Conservation (phyloP, 2,797 vertebrate genomes). For the Balearica regulorum region DNA sequence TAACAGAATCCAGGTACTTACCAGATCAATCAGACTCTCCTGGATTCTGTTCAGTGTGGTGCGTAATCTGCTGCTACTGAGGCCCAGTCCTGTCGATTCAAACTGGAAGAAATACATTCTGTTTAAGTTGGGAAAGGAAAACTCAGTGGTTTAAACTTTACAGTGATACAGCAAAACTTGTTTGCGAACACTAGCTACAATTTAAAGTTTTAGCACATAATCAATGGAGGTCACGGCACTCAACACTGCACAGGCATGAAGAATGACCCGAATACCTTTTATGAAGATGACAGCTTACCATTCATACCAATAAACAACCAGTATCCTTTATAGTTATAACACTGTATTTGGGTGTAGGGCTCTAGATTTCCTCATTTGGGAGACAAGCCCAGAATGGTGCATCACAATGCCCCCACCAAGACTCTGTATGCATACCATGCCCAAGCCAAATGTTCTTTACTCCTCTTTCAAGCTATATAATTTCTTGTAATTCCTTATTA, state of each 20-base stretch:
- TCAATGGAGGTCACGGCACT: neutral
- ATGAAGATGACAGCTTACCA: slow-evolving; percentile 11
- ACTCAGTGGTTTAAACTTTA: neutral
- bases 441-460: neutral
- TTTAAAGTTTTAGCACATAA: neutral
- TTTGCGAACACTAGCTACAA: neutral
- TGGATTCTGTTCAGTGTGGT: slow-evolving; percentile 97
- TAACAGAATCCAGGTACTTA: slow-evolving; percentile 72
- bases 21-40: slow-evolving; percentile 95
- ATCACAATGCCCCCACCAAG: neutral
- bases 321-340: neutral
- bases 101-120: slow-evolving; percentile 77
- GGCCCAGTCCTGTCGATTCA: slow-evolving; percentile 92
- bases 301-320: neutral
- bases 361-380: neutral
- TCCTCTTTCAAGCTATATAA: neutral
- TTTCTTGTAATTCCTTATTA: neutral
- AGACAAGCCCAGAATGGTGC: neutral
- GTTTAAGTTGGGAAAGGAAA: neutral
- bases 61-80: slow-evolving; percentile 95
- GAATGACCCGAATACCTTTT: neutral
- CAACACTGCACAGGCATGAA: neutral
- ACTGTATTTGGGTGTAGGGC: neutral
- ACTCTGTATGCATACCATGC: neutral
- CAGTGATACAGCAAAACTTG: neutral